Evolutionary conservation across 37 sponge, comb jelly and placozoan species (phyloP).

Genomic region (Hormiphora californensis): DNA sequence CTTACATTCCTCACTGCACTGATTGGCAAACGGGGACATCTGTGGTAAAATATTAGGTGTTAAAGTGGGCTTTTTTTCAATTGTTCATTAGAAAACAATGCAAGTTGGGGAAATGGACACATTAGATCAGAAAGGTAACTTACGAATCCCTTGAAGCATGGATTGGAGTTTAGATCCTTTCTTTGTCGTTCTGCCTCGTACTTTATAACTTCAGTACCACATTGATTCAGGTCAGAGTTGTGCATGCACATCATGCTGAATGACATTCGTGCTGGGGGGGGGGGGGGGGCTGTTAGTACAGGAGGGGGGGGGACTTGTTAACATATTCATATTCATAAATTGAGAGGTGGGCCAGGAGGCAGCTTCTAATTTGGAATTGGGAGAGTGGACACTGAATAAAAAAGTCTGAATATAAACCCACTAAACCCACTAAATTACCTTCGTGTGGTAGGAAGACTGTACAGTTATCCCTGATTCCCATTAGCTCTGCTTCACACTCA

Average conservation of each 20-base stretch:
- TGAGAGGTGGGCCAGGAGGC: background rate
- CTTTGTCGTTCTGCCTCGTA: constrained; percentile 26
- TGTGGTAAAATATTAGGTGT: no score
- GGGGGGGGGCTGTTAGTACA: background rate
- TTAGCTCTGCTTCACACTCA: constrained; percentile 37
- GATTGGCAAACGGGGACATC: background rate
- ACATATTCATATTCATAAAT: no score
- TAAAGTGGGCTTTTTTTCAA: no score
- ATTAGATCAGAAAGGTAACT: background rate
- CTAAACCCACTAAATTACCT: no score
- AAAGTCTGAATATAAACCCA: background rate
- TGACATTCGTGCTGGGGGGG: background rate
- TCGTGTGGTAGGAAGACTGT: constrained; percentile 15
- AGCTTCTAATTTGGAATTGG: background rate
- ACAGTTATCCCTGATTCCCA: constrained; percentile 41
- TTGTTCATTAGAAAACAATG: no score
- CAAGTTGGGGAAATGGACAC: background rate
- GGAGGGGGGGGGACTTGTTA: background rate
- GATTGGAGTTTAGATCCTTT: background rate
- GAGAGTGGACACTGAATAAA: background rate
- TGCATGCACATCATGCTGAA: constrained; percentile 38
- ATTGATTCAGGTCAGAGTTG: background rate
- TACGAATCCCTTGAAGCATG: constrained; percentile 50
- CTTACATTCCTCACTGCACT: constrained; percentile 13
- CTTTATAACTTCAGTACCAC: background rate